These are phyloP conservation scores for Cercocebus atys DNA, from an alignment of 2,113 vertebrate species.

Conservation along the genomic window DNA sequence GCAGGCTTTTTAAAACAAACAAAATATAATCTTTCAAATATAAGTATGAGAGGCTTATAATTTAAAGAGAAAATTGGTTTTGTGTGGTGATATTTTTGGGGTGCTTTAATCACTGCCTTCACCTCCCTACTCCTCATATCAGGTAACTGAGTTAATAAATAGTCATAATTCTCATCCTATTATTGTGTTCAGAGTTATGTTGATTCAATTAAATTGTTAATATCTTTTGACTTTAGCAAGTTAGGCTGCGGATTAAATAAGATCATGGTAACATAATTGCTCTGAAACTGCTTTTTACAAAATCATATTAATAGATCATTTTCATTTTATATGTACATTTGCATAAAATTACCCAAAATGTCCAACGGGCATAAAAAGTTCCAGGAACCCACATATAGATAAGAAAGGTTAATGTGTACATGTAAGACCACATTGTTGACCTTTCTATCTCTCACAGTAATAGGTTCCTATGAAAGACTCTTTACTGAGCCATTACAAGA, in stretches of 20 bases:
- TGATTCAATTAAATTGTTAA: neutral
- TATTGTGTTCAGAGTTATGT: neutral
- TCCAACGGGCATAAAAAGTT: neutral
- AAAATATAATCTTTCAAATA: conserved; percentile 45
- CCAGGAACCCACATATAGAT: neutral
- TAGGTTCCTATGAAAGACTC: neutral
- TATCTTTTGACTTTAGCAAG: neutral
- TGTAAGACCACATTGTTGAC: neutral
- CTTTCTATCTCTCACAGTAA: neutral
- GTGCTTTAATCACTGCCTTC: neutral
- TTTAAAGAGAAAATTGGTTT: neutral
- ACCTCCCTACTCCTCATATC: neutral
- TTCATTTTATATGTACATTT: neutral
- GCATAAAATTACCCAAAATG: neutral
- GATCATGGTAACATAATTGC: neutral
- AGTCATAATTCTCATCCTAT: neutral
- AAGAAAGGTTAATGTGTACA: neutral
- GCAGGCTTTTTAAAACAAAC: conserved; percentile 46
- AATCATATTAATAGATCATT: neutral
- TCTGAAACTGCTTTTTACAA: neutral
- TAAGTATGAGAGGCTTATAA: neutral
- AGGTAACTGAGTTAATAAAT: neutral
- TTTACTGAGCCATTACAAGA: neutral
- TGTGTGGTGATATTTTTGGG: neutral
- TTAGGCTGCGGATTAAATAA: neutral